phyloP scores from a whole-genome alignment of 2,113 vertebrate species.

The Nothoprocta perdicaria region DNA sequence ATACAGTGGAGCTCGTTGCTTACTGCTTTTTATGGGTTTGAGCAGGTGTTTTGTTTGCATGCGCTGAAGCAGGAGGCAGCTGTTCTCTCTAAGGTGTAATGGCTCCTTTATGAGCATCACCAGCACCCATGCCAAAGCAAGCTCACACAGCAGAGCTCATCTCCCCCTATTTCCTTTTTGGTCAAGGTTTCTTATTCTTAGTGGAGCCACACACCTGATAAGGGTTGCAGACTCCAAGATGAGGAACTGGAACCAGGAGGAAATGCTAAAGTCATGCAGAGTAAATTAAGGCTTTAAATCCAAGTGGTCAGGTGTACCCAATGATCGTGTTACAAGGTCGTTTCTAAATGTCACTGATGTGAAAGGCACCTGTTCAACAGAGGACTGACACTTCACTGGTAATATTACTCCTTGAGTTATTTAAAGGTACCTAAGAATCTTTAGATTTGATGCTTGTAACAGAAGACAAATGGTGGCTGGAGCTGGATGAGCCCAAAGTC shows the following conservation, averaged over 20 bases:
- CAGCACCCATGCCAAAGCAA: not conserved
- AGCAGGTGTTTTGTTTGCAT: constrained; percentile 65
- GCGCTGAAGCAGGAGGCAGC: constrained; percentile 57
- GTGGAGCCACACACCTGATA: not conserved
- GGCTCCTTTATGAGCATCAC: not conserved
- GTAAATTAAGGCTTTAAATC: not conserved
- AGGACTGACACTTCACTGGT: not conserved
- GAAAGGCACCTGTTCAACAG: not conserved
- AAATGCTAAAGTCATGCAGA: accelerated
- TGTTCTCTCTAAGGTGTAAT: constrained; percentile 34
- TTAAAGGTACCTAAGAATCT: not conserved
- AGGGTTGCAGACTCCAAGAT: not conserved
- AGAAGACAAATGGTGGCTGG: not conserved
- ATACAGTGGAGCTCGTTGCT: not conserved
- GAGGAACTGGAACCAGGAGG: not conserved
- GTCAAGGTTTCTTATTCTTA: not conserved
- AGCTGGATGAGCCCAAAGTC: not conserved
- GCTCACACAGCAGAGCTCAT: accelerated
- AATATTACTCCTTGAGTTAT: not conserved
- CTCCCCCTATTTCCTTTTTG: not conserved
- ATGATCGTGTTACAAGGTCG: not conserved
- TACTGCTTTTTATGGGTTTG: not conserved
- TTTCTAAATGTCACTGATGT: not conserved
- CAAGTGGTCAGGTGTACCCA: not conserved
- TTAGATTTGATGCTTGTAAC: not conserved